A percentile compares a stretch with the other conserved stretches of the same genome.
phyloP scores from a whole-genome alignment of 2,888 invertebrate species.

The Chirona hameri region DNA sequence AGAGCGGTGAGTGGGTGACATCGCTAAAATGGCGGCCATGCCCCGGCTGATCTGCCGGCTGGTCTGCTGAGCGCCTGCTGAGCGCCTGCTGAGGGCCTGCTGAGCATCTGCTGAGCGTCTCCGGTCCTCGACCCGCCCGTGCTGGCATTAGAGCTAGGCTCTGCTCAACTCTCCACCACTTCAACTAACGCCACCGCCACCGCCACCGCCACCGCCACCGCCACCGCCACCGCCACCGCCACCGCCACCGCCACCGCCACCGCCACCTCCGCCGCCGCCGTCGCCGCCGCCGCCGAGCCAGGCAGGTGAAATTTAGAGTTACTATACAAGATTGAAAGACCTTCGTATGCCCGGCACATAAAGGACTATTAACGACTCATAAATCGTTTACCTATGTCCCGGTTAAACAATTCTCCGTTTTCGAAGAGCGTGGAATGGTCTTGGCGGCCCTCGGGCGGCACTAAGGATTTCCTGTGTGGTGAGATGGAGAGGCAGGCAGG shows the following conservation, averaged over 20 bases:
- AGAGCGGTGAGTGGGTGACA: no score
- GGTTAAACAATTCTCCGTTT: constrained; percentile 23
- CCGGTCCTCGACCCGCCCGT: no score
- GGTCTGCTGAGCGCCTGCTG: no score
- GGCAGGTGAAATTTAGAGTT: constrained; percentile 3
- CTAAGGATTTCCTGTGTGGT: constrained; percentile 2
- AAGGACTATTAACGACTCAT: constrained; percentile 28
- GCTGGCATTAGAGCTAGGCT: no score
- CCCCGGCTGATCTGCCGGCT: no score
- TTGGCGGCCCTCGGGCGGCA: neutral
- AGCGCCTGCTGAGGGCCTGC: no score
- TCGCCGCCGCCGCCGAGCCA: neutral
- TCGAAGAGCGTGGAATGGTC: neutral
- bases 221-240: neutral
- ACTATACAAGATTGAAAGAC: constrained; percentile 12
- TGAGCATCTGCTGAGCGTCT: no score
- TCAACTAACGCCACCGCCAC: no score
- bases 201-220: neutral
- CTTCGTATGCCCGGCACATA: constrained; percentile 22
- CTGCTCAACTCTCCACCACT: no score
- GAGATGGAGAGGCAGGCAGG: neutral
- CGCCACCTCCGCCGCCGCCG: neutral
- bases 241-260: neutral
- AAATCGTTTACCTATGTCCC: constrained; percentile 24
- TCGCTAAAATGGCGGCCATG: no score